phyloP scores from a whole-genome alignment of 2,797 vertebrate species.

The Argyrosomus regius region DNA sequence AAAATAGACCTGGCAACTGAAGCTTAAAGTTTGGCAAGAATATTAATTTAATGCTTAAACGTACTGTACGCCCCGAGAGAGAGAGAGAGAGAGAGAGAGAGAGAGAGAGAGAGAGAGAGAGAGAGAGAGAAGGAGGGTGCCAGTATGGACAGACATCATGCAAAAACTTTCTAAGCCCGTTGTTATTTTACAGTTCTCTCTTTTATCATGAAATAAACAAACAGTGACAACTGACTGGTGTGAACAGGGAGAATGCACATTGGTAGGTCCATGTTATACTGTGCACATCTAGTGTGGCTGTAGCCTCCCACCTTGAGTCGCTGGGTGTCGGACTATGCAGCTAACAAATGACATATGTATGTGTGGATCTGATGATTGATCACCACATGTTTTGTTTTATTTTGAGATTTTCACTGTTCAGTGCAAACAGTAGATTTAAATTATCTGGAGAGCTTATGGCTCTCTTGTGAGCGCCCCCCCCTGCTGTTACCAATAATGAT shows the following conservation, averaged over 20 bases:
- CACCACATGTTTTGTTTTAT: too few species aligned
- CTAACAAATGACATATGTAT: too few species aligned
- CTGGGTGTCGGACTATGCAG: too few species aligned
- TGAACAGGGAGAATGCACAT: too few species aligned
- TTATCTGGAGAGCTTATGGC: constrained; percentile 20
- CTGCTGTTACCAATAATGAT: constrained; percentile 26
- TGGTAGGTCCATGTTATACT: too few species aligned
- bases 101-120: neutral
- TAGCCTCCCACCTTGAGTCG: too few species aligned
- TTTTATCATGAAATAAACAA: too few species aligned
- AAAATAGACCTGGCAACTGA: neutral
- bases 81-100: neutral
- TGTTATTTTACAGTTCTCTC: neutral
- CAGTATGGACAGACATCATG: neutral
- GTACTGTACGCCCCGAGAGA: neutral
- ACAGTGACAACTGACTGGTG: too few species aligned
- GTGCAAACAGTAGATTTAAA: neutral
- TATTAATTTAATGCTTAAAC: neutral
- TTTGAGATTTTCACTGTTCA: too few species aligned
- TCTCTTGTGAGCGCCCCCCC: neutral
- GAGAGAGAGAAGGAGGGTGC: neutral
- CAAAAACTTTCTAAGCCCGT: neutral
- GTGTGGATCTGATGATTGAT: too few species aligned
- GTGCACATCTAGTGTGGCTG: too few species aligned
- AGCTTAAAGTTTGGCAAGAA: neutral